Percentiles rank a stretch among this genome's conserved stretches.
Evolutionary conservation across 1,140 invertebrate species (phyloP).

Genomic region (Pachypsylla venusta): DNA sequence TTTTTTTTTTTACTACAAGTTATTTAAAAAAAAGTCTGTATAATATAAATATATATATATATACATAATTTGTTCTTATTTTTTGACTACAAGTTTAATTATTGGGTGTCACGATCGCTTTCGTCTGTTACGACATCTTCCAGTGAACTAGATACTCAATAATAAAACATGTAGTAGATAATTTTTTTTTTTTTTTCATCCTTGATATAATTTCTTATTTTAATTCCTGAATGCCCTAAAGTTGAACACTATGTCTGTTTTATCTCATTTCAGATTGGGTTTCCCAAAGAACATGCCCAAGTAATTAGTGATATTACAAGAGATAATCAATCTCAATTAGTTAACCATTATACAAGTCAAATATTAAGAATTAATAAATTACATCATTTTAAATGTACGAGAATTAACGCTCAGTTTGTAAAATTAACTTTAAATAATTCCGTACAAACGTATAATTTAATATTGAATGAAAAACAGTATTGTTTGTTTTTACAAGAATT

Average conservation of each 20-base stretch:
- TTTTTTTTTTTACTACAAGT: no score
- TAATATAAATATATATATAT: no score
- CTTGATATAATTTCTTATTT: background rate
- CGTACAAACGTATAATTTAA: background rate
- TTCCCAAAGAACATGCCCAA: background rate
- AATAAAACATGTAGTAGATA: background rate
- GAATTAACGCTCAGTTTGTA: background rate
- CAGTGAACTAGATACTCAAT: no score
- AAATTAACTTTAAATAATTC: background rate
- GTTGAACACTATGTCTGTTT: background rate
- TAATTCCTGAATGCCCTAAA: background rate
- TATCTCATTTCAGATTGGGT: background rate
- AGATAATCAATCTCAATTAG: background rate
- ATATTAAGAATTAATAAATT: background rate
- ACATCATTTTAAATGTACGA: background rate
- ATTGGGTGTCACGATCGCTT: background rate
- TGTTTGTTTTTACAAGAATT: background rate
- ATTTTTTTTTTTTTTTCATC: background rate
- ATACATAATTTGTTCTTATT: no score
- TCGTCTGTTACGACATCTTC: background rate
- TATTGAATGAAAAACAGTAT: background rate
- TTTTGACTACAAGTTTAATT: no score
- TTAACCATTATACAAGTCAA: background rate
- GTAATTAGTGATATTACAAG: background rate
- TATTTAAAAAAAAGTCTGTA: no score